A percentile compares a stretch with the other conserved stretches of the same genome.
phyloP scores from a whole-genome alignment of 2,888 invertebrate species.

The Hermaeophaga mercurialis region DNA sequence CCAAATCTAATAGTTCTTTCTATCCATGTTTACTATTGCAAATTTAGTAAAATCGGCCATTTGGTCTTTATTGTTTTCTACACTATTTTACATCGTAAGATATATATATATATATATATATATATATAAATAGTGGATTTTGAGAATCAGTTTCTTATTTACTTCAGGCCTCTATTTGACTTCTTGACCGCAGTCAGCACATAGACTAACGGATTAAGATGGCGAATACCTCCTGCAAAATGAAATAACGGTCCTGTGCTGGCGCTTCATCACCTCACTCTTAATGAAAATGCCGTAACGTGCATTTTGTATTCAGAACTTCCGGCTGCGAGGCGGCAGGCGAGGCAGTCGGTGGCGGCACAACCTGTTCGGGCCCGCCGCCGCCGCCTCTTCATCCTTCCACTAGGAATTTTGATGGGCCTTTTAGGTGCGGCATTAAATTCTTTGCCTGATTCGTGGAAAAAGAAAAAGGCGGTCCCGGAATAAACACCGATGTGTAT shows the following conservation, averaged over 20 bases:
- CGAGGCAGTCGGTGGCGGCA: slow-evolving; percentile 14
- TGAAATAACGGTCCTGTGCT: slow-evolving; percentile 50
- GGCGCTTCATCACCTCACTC: slow-evolving; percentile 54
- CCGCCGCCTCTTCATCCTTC: slow-evolving; percentile 22
- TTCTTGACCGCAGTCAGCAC: too few species aligned
- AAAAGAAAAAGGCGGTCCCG: slow-evolving; percentile 20
- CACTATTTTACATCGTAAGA: too few species aligned
- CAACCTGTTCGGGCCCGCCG: slow-evolving; percentile 5
- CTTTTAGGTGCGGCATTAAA: slow-evolving; percentile 24
- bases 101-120: too few species aligned
- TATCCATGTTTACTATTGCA: too few species aligned
- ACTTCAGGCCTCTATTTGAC: too few species aligned
- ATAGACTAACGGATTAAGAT: slow-evolving; percentile 54
- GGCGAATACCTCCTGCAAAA: slow-evolving; percentile 53
- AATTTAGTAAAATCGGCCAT: too few species aligned
- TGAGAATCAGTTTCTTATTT: too few species aligned
- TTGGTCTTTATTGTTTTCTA: too few species aligned
- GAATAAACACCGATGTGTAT: not conserved
- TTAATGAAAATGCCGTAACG: slow-evolving; percentile 56
- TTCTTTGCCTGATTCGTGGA: slow-evolving; percentile 22
- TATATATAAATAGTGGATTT: too few species aligned
- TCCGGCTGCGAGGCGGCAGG: slow-evolving; percentile 33
- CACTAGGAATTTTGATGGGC: slow-evolving; percentile 24
- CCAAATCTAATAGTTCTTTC: too few species aligned
- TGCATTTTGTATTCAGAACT: slow-evolving; percentile 46